Base-by-base conservation (phyloP, 2,797 vertebrate species). In the Microctenopoma lineatum region DNA sequence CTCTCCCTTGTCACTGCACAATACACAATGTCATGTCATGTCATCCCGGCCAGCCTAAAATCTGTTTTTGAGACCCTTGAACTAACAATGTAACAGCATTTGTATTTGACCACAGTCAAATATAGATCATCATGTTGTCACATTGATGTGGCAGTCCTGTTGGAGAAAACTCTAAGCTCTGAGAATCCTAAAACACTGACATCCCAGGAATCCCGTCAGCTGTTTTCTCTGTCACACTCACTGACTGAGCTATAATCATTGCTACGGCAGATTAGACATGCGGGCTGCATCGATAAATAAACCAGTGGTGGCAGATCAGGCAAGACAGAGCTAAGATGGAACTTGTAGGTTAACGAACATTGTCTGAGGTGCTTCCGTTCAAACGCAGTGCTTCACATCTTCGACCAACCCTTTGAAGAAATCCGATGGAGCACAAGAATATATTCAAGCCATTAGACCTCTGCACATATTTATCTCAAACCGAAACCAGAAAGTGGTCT, bases 361-460 rank as follows among this genome's bases (percentile, higher is more conserved):
- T 42, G 18, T 26, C 27, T 70, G 41, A 80, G 29, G 66, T 50
- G 44, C 59, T 75, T 66, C 47, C 50, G n/a, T n/a, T 64, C 47
- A 36, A 59, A 75, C 64, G 18, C 34, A 26, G 2, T 39, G 10
- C n/a, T 26, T 45, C n/a, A 68, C 38, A 21, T 29, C 52, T 66
- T 25, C 2, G 21, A 34, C 59, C 44, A 69, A 4, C 46, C 54
- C 18, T 42, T 61, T 70, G 51, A 64, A 39, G 53, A 60, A 77
- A 66, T 39, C 5, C 53, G 45, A 6, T 34, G 32, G 52, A 70
- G 39, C 39, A 66, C 13, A 36, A 34, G 15, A 48, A 42, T 16
- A 13, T 57, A 16, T 42, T 66, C 0, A 32, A 58, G 61, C 38
- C 39, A 52, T 58, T 39, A 48, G 48, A 61, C 3, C 54, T 55